phyloP scores from a whole-genome alignment of 1,140 invertebrate genomes.

The Leptopilina clavipes region DNA sequence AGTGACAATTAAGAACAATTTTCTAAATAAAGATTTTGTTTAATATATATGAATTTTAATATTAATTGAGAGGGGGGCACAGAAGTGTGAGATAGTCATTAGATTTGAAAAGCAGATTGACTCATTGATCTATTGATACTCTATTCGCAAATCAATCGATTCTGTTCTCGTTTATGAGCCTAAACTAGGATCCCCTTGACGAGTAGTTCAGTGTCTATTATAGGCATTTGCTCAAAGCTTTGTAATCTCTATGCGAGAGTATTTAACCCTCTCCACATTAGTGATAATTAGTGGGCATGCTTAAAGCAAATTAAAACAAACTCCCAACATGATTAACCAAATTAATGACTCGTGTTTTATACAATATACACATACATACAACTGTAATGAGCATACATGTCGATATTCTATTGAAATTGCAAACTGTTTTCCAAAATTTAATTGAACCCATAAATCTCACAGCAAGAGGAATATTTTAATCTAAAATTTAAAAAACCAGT shows the following conservation, averaged over 20 bases:
- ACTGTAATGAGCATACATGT: background rate
- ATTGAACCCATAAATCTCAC: background rate
- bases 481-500: background rate
- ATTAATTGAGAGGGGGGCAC: background rate
- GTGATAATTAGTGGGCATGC: background rate
- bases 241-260: constrained; percentile 5
- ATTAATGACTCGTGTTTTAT: background rate
- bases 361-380: background rate
- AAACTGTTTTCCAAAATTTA: background rate
- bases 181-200: constrained; percentile 16
- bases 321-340: background rate
- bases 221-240: constrained; percentile 12
- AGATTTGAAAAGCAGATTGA: background rate
- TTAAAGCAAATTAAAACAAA: constrained; percentile 9
- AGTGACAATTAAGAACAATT: too few relatives aligned
- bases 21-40: too few relatives aligned
- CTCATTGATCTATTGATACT: background rate
- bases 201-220: constrained; percentile 27
- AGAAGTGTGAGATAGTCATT: constrained; percentile 7
- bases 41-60: too few relatives aligned
- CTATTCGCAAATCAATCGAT: constrained; percentile 26
- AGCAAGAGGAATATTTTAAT: background rate
- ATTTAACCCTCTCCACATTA: background rate
- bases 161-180: constrained; percentile 12
- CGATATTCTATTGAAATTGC: background rate